Conservation (phyloP, 2,888 invertebrate genomes). For the Bellardia pandia region DNA sequence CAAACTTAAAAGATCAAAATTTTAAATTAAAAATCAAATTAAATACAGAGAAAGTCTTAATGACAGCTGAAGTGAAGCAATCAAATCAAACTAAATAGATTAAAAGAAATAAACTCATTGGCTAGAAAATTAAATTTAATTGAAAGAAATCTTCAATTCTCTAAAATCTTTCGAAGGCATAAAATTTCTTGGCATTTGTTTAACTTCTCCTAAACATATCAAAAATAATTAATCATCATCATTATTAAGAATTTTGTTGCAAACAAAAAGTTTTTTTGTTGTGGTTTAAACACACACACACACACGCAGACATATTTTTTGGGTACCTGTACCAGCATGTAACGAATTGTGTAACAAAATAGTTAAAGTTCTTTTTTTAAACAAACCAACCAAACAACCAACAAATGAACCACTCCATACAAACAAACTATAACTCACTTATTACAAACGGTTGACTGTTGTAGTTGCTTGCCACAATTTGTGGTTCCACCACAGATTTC, state of each 20-base stretch:
- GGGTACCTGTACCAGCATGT: neutral
- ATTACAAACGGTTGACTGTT: constrained; percentile 45
- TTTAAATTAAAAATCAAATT: neutral
- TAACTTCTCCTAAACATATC: neutral
- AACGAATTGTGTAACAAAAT: constrained; percentile 9
- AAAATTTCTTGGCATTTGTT: neutral
- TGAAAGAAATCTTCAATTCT: neutral
- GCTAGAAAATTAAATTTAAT: neutral
- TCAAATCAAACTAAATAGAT: neutral
- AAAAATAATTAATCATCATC: constrained; percentile 48
- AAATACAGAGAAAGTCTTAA: constrained; percentile 5
- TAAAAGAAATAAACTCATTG: neutral
- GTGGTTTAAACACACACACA: neutral
- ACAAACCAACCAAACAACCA: neutral
- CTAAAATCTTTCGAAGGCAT: neutral
- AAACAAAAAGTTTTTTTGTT: constrained; percentile 7
- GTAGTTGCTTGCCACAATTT: constrained; percentile 58
- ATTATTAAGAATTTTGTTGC: neutral
- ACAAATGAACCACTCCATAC: neutral
- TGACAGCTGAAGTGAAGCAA: constrained; percentile 7
- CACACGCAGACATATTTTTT: neutral
- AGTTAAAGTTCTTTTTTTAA: neutral
- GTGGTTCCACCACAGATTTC: constrained; percentile 47
- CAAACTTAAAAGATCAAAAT: neutral
- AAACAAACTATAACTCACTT: constrained; percentile 37